Conservation (phyloP, 2,797 vertebrate species). For the Falco cherrug region DNA sequence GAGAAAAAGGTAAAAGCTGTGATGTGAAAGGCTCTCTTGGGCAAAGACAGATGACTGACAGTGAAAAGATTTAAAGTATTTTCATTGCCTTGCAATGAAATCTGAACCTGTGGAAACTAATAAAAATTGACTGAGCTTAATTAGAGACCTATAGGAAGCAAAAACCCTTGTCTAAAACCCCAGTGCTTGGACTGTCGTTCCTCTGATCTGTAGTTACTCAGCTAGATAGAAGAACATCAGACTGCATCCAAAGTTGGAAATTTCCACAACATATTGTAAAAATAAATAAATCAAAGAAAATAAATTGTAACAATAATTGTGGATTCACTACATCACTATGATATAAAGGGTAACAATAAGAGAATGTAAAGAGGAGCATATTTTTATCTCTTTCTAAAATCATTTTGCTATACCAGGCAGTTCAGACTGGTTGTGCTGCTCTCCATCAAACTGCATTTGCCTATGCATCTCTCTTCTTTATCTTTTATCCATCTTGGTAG, state of each 20-base stretch:
- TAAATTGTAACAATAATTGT: neutral
- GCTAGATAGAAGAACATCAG: neutral
- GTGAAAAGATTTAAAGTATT: slow-evolving; percentile 31
- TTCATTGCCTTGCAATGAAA: slow-evolving; percentile 18
- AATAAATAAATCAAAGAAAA: neutral
- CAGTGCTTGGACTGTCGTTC: neutral
- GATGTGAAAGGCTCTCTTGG: slow-evolving; percentile 30
- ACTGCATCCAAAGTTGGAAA: neutral
- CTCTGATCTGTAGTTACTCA: neutral
- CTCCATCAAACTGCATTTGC: slow-evolving; percentile 39
- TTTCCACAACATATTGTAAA: neutral
- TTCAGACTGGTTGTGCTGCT: slow-evolving; percentile 30
- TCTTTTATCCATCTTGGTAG: neutral
- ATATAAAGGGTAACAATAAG: slow-evolving; percentile 20
- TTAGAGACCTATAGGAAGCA: neutral
- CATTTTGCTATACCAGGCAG: slow-evolving; percentile 14
- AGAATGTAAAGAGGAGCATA: slow-evolving; percentile 34
- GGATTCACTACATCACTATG: neutral
- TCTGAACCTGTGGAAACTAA: slow-evolving; percentile 33
- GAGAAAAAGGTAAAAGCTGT: slow-evolving; percentile 42
- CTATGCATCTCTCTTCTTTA: neutral
- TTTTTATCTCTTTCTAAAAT: slow-evolving; percentile 63
- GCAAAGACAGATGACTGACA: slow-evolving; percentile 27
- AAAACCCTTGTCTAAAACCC: neutral
- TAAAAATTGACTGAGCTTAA: slow-evolving; percentile 26